Base-by-base conservation (phyloP, 2,113 vertebrate genomes). In the Pleuronectes platessa region DNA sequence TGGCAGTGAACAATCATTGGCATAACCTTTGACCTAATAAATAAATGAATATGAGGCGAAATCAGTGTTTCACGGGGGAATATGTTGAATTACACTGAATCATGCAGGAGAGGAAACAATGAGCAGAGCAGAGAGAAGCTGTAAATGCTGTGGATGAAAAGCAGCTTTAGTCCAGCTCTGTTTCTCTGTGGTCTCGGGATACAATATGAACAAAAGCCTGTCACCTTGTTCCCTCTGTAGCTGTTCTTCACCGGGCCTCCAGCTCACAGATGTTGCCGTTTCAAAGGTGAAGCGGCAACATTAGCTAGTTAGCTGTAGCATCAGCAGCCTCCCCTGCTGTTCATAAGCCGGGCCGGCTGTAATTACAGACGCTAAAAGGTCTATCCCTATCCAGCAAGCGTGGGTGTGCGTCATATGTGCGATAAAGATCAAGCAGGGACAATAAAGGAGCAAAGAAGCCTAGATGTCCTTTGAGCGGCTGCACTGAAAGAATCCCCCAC, bases 311-410 rank as follows among this genome's bases (percentile, higher is more conserved):
- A 62, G 79, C 71, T 0, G 14, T 70, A 59, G 67, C 86, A 81
- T 83, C 76, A 83, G 76, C 78, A 47, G 66, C 68, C 58, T 55
- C 70, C 37, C 73, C 75, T 55, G 82, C 62, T 69, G 82, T 55
- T 74, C 63, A 51, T 72, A 56, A 2, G 51, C 61, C 21, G 66
- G 76, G 69, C 58, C 15, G 37, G 74, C 80, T 84, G 78, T 86
- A 89, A 88, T 89, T 88, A 90, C 71, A 86, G 83, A 71, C n/a
- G 18, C 71, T 79, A 88, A 87, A 86, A 24, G 24, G 24, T 24
- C 24, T 76, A 49, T 62, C 78, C 74, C 54, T 89, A 77, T 76
- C 72, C 13, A n/a, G 51, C 26, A 58, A 37, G 80, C 4, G 72
- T 80, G 64, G 68, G 86, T 20, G 84, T 42, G 66, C 66, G 55